Evolutionary conservation across 2,113 vertebrate species (phyloP).

Genomic region (Leucosticte australis): DNA sequence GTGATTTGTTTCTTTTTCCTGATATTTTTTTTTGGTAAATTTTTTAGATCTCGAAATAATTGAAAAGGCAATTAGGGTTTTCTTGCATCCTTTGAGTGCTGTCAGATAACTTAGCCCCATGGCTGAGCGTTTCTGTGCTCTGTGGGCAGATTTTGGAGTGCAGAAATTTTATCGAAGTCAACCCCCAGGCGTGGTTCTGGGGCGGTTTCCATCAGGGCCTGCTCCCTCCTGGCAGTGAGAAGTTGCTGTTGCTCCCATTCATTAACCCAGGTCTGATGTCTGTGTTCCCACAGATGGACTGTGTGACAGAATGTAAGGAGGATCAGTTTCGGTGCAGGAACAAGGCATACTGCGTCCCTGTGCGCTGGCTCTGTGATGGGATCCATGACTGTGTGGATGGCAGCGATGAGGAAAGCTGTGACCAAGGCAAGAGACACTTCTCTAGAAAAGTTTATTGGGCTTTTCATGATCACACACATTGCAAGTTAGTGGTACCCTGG

Average conservation of each 20-base stretch:
- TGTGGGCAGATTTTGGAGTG: fast-evolving
- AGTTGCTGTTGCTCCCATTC: not conserved
- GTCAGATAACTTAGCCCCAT: not conserved
- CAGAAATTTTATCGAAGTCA: fast-evolving
- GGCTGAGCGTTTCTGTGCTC: not conserved
- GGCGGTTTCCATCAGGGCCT: fast-evolving
- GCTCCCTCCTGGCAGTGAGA: fast-evolving
- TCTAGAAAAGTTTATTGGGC: not conserved
- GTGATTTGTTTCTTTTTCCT: not conserved
- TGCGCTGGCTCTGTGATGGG: conserved; percentile 93
- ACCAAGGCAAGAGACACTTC: conserved; percentile 64
- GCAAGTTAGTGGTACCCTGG: not conserved
- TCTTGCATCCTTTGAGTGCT: not conserved
- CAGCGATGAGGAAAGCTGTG: conserved; percentile 93
- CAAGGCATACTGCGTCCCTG: conserved; percentile 90
- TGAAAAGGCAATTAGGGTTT: not conserved
- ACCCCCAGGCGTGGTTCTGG: fast-evolving
- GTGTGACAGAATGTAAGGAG: conserved; percentile 91
- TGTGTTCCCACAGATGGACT: conserved; percentile 82
- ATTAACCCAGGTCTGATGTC: not conserved
- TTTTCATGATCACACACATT: not conserved
- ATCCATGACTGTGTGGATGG: conserved; percentile 92
- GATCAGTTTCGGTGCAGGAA: conserved; percentile 93
- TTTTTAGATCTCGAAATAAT: not conserved
- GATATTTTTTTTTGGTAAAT: not conserved